phyloP scores from a whole-genome alignment of 1,140 invertebrate species.

The Chrysomallon squamiferum region DNA sequence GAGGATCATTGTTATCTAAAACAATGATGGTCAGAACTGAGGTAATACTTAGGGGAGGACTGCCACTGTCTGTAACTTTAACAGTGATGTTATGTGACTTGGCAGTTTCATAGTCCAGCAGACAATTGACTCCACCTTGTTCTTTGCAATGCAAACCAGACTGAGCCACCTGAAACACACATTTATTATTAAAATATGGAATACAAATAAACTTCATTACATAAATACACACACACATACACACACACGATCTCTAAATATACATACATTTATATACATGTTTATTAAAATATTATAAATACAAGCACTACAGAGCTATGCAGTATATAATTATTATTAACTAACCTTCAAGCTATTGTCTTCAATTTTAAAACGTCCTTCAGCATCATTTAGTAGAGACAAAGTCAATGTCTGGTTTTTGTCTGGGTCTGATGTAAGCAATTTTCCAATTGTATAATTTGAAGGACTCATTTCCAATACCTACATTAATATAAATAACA shows the following conservation, averaged over 20 bases:
- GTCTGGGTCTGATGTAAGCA: constrained; percentile 29
- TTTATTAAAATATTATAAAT: too few relatives aligned
- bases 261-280: too few relatives aligned
- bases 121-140: constrained; percentile 16
- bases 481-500: constrained; percentile 7
- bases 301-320: too few relatives aligned
- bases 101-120: constrained; percentile 31
- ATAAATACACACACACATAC: neutral
- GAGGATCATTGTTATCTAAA: constrained; percentile 35
- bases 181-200: too few relatives aligned
- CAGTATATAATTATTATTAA: too few relatives aligned
- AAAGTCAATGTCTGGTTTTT: constrained; percentile 25
- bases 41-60: neutral
- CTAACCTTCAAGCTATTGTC: constrained; percentile 19
- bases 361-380: constrained; percentile 24
- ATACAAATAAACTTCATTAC: too few relatives aligned
- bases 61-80: constrained; percentile 13
- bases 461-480: constrained; percentile 23
- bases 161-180: constrained; percentile 16
- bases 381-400: constrained; percentile 22
- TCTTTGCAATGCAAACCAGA: constrained; percentile 13
- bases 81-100: constrained; percentile 9
- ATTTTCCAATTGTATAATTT: constrained; percentile 20
- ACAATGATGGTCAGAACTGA: constrained; percentile 21
- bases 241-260: neutral